phyloP scores from a whole-genome alignment of 2,113 vertebrate species.

The Motacilla alba region DNA sequence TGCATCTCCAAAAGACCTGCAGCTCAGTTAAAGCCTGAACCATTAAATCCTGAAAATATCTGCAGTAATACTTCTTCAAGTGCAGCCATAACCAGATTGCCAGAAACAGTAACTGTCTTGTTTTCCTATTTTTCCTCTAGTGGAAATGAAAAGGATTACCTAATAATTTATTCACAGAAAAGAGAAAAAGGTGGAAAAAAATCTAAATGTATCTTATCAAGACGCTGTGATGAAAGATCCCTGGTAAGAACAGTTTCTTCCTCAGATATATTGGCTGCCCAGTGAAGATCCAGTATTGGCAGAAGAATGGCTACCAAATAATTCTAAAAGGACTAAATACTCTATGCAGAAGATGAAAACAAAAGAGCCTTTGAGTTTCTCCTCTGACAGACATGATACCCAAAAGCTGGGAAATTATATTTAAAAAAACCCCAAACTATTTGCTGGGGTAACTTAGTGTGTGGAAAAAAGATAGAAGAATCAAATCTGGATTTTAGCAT shows the following conservation, averaged over 20 bases:
- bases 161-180: not conserved
- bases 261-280: not conserved
- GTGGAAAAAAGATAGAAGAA: not conserved
- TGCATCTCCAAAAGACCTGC: not conserved
- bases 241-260: not conserved
- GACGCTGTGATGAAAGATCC: not conserved
- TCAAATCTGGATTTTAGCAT: not conserved
- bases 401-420: not conserved
- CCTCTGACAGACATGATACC: not conserved
- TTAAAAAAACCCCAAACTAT: too few relatives aligned
- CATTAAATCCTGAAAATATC: not conserved
- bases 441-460: not conserved
- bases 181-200: accelerated
- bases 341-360: not conserved
- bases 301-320: not conserved
- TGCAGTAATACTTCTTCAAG: not conserved
- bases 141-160: not conserved
- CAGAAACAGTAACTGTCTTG: not conserved
- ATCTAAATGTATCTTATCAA: not conserved
- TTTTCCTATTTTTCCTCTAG: not conserved
- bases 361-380: not conserved
- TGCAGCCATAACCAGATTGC: not conserved
- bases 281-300: not conserved
- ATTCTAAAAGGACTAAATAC: not conserved
- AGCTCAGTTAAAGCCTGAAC: not conserved